Evolutionary conservation across 2,113 vertebrate species (phyloP).

Genomic region (Chloebia gouldiae): DNA sequence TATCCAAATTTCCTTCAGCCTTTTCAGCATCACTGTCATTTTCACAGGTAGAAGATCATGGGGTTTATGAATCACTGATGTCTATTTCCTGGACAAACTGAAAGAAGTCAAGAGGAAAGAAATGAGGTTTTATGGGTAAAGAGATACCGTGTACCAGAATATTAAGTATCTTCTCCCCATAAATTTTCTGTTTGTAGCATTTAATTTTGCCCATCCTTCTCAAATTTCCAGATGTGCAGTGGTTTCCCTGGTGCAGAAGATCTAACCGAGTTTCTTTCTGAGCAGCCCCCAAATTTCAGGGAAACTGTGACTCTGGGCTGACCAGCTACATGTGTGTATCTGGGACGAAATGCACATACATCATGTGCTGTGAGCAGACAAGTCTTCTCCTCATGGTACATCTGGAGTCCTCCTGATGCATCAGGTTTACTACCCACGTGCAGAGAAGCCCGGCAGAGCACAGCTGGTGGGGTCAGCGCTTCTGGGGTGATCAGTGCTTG

Average conservation of each 20-base stretch:
- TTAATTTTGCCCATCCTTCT: not conserved
- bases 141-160: not conserved
- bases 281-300: not conserved
- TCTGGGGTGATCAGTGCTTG: not conserved
- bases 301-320: not conserved
- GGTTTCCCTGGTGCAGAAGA: not conserved
- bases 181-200: not conserved
- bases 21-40: not conserved
- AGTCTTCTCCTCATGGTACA: not conserved
- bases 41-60: not conserved
- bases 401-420: not conserved
- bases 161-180: not conserved
- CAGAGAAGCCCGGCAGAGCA: not conserved
- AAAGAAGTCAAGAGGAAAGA: not conserved
- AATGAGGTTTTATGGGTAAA: not conserved
- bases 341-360: not conserved
- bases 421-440: not conserved
- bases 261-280: not conserved
- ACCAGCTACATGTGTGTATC: not conserved
- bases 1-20: not conserved
- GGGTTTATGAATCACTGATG: not conserved
- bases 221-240: not conserved
- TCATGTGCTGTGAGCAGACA: accelerated
- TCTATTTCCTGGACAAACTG: not conserved
- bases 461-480: not conserved